These are phyloP conservation scores for Brenthis daphne DNA, from an alignment of 2,888 invertebrate species.

Conservation along the genomic window DNA sequence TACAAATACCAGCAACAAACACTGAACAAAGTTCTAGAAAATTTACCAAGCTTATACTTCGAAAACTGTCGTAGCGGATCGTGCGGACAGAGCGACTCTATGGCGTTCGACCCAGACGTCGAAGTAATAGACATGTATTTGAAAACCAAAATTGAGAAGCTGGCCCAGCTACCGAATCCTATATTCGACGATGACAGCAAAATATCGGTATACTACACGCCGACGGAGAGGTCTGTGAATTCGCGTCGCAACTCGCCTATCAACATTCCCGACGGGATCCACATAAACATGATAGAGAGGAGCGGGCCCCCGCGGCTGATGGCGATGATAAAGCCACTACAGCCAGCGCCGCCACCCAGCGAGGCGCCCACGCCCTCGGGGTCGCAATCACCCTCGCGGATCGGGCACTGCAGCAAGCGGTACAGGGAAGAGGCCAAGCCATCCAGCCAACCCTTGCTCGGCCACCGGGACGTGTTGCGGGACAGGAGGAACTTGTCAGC, in stretches of 20 bases:
- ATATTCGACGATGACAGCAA: slow-evolving; percentile 84
- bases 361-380: slow-evolving; percentile 47
- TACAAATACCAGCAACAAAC: slow-evolving; percentile 98
- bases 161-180: slow-evolving; percentile 77
- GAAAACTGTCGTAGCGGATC: slow-evolving; percentile 95
- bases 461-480: slow-evolving; percentile 49
- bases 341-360: slow-evolving; percentile 47
- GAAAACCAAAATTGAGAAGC: slow-evolving; percentile 84
- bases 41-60: slow-evolving; percentile 93
- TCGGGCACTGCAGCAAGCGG: slow-evolving; percentile 25
- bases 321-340: slow-evolving; percentile 64
- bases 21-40: slow-evolving; percentile 95
- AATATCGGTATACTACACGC: slow-evolving; percentile 91
- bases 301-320: slow-evolving; percentile 59
- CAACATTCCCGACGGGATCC: slow-evolving; percentile 77
- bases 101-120: slow-evolving; percentile 86
- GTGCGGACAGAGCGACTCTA: slow-evolving; percentile 89
- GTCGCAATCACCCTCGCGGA: slow-evolving; percentile 39
- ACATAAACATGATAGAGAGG: slow-evolving; percentile 83
- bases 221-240: slow-evolving; percentile 85
- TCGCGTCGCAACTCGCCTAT: slow-evolving; percentile 73
- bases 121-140: slow-evolving; percentile 86
- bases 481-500: slow-evolving; percentile 49
- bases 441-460: slow-evolving; percentile 72
- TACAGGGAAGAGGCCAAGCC: slow-evolving; percentile 57